These are phyloP conservation scores for Periplaneta americana DNA, from an alignment of 1,140 invertebrate genomes.

Conservation along the genomic window DNA sequence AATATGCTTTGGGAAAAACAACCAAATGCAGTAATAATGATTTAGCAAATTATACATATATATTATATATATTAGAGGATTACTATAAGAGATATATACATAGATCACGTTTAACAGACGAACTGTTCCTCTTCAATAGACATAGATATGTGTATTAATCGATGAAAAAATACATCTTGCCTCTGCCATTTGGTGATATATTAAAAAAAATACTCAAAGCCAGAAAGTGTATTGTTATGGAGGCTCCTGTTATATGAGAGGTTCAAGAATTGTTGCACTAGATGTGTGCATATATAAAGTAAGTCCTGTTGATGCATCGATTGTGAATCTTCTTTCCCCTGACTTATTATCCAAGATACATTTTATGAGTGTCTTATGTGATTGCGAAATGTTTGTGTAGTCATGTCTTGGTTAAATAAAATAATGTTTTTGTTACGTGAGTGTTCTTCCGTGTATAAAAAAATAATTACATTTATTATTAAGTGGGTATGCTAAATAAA, in stretches of 20 bases:
- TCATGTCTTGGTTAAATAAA: not conserved
- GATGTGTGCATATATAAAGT: not conserved
- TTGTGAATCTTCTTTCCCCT: not conserved
- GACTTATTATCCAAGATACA: not conserved
- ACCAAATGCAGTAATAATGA: not conserved
- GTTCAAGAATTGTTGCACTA: not conserved
- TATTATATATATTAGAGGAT: not conserved
- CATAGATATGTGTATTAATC: not conserved
- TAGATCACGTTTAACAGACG: conserved; percentile 3
- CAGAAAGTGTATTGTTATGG: not conserved
- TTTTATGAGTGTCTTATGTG: not conserved
- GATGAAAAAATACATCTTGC: not conserved
- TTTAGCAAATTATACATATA: conserved; percentile 2
- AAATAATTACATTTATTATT: no score
- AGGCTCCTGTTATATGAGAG: not conserved
- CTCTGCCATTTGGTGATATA: not conserved
- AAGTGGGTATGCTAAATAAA: no score
- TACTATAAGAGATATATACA: not conserved
- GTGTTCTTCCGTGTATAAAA: not conserved
- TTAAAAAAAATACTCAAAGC: not conserved
- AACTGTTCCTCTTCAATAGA: conserved; percentile 2
- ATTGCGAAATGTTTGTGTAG: not conserved
- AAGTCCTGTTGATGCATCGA: not conserved
- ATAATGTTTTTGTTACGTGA: not conserved
- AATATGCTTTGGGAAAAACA: not conserved